phyloP scores from a whole-genome alignment of 2,888 invertebrate genomes.

The Galerucella pusilla region DNA sequence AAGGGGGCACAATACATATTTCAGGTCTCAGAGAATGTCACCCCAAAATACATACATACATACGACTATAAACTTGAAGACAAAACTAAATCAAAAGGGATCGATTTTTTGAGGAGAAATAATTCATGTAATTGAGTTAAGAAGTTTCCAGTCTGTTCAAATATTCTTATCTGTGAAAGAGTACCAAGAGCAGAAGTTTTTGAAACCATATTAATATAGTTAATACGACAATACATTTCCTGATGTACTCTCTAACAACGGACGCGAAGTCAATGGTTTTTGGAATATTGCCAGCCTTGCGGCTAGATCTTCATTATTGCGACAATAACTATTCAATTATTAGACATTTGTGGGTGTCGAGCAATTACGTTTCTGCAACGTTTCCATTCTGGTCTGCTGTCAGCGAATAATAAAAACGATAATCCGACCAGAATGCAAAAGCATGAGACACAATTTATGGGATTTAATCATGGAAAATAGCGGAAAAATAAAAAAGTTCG shows the following conservation, averaged over 20 bases:
- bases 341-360: constrained; percentile 48
- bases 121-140: too few relatives aligned
- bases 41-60: too few relatives aligned
- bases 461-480: constrained; percentile 30
- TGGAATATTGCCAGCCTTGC: constrained; percentile 34
- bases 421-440: constrained; percentile 32
- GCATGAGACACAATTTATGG: constrained; percentile 26
- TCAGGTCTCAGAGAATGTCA: too few relatives aligned
- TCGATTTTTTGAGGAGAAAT: too few relatives aligned
- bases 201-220: constrained; percentile 6
- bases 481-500: constrained; percentile 27
- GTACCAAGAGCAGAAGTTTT: neutral
- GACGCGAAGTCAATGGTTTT: constrained; percentile 37
- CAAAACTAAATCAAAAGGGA: too few relatives aligned
- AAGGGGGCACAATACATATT: too few relatives aligned
- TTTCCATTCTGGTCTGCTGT: constrained; percentile 37
- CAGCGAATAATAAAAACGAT: constrained; percentile 37
- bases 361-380: constrained; percentile 43
- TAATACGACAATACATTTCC: neutral
- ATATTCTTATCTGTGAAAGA: neutral
- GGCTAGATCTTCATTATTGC: constrained; percentile 46
- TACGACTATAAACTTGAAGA: too few relatives aligned
- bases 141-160: too few relatives aligned
- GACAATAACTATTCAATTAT: constrained; percentile 55
- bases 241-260: neutral